Evolutionary conservation across 2,888 invertebrate genomes (phyloP), one percentile per base, ranked within the genome.

Genomic region (Helobdella robusta): DNA sequence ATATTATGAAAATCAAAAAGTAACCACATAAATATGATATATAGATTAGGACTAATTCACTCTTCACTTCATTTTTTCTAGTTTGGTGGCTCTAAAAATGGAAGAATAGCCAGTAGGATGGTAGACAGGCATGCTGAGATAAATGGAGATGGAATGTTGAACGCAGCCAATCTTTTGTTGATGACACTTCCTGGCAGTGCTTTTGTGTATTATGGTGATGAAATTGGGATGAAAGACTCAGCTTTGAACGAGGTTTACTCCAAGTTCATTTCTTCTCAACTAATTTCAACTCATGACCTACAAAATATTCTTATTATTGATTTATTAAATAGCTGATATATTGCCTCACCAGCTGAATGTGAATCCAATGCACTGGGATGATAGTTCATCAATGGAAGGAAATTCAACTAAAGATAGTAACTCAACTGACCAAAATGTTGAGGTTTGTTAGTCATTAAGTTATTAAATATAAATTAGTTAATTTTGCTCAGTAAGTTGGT

Each of bases 161-260:
- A 86, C 30, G 84, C 86, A n/a, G 83, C 91, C 74, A 88, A 89
- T 75, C 89, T 91, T 87, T 76, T 94, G 64, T 81, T 86, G 18
- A 82, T 89, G 75, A 76, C 91, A 18, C 81, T 93, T 64, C 91
- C 91, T 1, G 93, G 93, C 58, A 85, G 88, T 8, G 87, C 89
- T 0, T 85, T 92, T 2, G 87, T 89, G 0, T 93, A 93, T 75
- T 87, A 89, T 72, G 91, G 90, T 0, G 89, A 91, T 77, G 92
- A 93, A 83, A 85, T 91, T 61, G 89, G 88, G n/a, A 87, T 90
- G 87, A 82, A 83, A 0, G 85, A 89, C 74, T 70, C 40, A 1
- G n/a, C 30, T n/a, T n/a, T n/a, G n/a, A n/a, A n/a, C n/a, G n/a
- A n/a, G n/a, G n/a, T n/a, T n/a, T n/a, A n/a, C n/a, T n/a, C n/a